These are phyloP conservation scores for Anableps anableps DNA, from an alignment of 2,797 vertebrate genomes.

Conservation along the genomic window DNA sequence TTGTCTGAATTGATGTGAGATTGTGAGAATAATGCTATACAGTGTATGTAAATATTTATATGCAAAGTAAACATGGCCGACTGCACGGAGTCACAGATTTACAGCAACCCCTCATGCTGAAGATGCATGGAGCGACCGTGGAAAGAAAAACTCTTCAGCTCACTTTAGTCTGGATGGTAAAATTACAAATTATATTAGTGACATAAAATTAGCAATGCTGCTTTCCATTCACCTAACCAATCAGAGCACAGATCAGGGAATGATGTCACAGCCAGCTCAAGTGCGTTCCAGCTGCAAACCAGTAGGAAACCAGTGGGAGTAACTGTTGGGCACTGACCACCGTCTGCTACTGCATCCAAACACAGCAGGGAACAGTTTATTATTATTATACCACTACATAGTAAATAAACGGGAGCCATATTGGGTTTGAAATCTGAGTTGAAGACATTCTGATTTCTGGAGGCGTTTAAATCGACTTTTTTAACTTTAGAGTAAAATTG, in stretches of 20 bases:
- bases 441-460: background rate
- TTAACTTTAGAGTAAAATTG: background rate
- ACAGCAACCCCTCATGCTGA: too few species aligned
- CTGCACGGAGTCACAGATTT: too few species aligned
- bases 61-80: too few species aligned
- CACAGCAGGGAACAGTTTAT: background rate
- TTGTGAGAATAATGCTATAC: background rate
- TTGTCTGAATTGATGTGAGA: background rate
- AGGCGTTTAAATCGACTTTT: background rate
- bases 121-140: background rate
- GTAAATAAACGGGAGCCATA: background rate
- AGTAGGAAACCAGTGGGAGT: too few species aligned
- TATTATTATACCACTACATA: background rate
- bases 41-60: background rate
- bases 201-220: background rate
- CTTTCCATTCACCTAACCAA: background rate
- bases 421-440: background rate
- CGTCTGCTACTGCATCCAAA: background rate
- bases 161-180: background rate
- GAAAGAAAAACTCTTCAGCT: background rate
- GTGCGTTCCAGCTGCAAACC: too few species aligned
- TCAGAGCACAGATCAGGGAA: background rate
- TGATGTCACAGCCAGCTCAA: background rate
- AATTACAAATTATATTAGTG: too few species aligned
- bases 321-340: background rate